Percentiles rank a stretch among this genome's conserved stretches.
These are phyloP conservation scores for Darevskia mixta DNA, from an alignment of 2,797 vertebrate genomes.

Conservation along the genomic window DNA sequence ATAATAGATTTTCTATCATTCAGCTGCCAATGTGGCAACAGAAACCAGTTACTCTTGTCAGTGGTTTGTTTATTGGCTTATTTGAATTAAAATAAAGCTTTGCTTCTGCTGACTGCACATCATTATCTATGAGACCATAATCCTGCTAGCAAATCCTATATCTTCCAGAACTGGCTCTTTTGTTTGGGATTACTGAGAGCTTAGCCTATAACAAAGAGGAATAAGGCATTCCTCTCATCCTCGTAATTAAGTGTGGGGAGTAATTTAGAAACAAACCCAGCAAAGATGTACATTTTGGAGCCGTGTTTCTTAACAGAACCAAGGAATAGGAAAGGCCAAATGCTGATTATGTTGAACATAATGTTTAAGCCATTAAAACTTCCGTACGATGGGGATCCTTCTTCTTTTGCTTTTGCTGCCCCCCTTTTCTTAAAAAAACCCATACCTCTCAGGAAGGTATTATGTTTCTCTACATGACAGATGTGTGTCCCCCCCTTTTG, in stretches of 20 bases:
- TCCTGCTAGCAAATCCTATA: constrained; percentile 92
- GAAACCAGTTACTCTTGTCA: constrained; percentile 87
- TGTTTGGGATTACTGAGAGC: constrained; percentile 99
- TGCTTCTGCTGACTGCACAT: constrained; percentile 93
- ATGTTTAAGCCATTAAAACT: constrained; percentile 81
- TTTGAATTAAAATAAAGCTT: constrained; percentile 99
- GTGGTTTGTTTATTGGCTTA: constrained; percentile 98
- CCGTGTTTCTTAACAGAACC: constrained; percentile 80
- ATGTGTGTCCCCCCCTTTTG: constrained; percentile 27
- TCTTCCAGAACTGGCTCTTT: constrained; percentile 95
- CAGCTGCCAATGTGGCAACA: constrained; percentile 82
- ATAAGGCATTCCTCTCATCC: constrained; percentile 98
- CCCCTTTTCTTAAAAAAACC: constrained; percentile 64
- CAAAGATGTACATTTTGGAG: constrained; percentile 85
- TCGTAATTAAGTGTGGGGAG: constrained; percentile 99
- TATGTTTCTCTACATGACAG: constrained; percentile 62
- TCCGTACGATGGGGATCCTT: constrained; percentile 75
- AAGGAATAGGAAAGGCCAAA: constrained; percentile 78
- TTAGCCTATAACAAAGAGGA: constrained; percentile 99
- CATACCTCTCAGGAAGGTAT: constrained; percentile 67
- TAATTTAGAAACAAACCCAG: constrained; percentile 94
- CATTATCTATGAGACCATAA: constrained; percentile 94
- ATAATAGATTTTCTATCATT: constrained; percentile 87
- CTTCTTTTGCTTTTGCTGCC: not conserved
- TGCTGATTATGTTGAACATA: constrained; percentile 79